Evolutionary conservation across 2,797 vertebrate species (phyloP), one percentile per base, ranked within the genome.

Genomic region (Moxostoma hubbsi): DNA sequence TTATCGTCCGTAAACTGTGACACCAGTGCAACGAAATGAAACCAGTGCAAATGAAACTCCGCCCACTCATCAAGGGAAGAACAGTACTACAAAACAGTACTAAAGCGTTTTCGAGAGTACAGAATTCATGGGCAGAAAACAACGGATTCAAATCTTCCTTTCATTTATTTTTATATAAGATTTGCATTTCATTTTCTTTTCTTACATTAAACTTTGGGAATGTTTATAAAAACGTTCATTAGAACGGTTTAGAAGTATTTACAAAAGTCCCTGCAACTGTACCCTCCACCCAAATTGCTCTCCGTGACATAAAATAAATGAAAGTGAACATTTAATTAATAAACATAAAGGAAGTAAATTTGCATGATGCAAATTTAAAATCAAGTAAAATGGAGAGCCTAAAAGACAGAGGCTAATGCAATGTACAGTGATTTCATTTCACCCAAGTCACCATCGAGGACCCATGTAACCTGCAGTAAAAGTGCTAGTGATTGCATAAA

Each of bases 161-260:
- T 53, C 9, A 43, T 84, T 85, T 81, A 81, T 89, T 90, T 81
- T 78, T 50, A 88, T 73, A 68, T 18, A 84, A 82, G 67, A 81
- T 88, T 85, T 81, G 43, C 62, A 85, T 85, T 54, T 85, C 62
- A 82, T 24, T 36, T 36, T 36, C 0, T 87, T 58, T 83, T 43
- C 5, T 73, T 59, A 81, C 75, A 70, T 83, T 86, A 70, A 57
- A 84, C 81, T 64, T 57, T 76, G 55, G 80, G 67, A 86, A 85
- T 77, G 68, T 63, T 80, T 57, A 66, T 78, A 85, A 85, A 76
- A 81, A 86, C 53, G 43, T 70, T 76, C 55, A 24, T 76, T 58
- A 18, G 57, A 84, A 86, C 65, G 75, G 67, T 68, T 68, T 7
- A 80, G 80, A 85, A 64, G 54, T 73, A 80, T 87, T 84, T 73